A percentile compares a stretch with the other conserved stretches of the same genome.
phyloP scores from a whole-genome alignment of 2,797 vertebrate genomes.

The Malurus splendens region DNA sequence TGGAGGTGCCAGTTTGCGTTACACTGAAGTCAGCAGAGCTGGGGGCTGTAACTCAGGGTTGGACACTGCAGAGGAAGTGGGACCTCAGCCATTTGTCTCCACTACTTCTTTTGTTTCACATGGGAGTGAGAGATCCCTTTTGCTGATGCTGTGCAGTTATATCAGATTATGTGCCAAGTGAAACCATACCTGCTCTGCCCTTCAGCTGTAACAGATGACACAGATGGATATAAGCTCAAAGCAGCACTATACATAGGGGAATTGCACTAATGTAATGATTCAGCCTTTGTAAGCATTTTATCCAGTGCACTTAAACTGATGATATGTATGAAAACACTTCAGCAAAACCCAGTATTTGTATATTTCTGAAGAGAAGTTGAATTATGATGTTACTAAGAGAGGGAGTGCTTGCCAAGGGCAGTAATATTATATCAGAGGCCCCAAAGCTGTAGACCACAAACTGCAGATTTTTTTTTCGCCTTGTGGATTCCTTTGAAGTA shows the following conservation, averaged over 20 bases:
- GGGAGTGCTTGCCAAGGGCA: background rate
- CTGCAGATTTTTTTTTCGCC: background rate
- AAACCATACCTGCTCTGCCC: background rate
- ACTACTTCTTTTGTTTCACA: background rate
- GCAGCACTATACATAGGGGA: background rate
- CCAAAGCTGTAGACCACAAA: background rate
- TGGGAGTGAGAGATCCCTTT: background rate
- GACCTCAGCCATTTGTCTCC: background rate
- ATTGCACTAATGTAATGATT: background rate
- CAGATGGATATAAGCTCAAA: background rate
- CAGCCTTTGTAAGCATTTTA: background rate
- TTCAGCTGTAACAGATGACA: background rate
- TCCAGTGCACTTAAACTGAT: background rate
- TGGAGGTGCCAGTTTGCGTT: background rate
- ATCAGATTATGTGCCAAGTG: background rate
- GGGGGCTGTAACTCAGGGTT: background rate
- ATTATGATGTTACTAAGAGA: background rate
- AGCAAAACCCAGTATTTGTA: background rate
- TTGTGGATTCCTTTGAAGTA: background rate
- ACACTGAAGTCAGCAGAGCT: background rate
- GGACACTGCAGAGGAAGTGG: background rate
- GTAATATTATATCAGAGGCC: background rate
- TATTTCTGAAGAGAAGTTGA: background rate
- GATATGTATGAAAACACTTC: background rate
- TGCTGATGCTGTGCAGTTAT: background rate